These are phyloP conservation scores for Columba livia DNA, from an alignment of 2,113 vertebrate genomes.

Conservation along the genomic window DNA sequence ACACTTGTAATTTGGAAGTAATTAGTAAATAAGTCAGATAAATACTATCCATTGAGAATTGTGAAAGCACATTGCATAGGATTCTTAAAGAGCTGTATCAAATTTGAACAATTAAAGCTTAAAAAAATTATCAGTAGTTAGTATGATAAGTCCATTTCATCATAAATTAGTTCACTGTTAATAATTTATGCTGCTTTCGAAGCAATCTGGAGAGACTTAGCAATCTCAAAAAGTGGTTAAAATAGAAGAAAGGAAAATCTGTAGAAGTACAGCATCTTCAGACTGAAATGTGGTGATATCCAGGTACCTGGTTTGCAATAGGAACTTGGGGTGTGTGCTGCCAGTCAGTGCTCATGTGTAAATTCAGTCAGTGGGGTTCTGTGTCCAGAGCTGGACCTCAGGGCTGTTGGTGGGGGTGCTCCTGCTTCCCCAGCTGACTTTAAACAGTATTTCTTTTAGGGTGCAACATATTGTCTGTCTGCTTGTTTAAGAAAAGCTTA, in stretches of 20 bases:
- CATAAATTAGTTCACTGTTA: background rate
- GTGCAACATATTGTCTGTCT: background rate
- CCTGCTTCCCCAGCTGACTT: background rate
- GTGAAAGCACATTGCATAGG: background rate
- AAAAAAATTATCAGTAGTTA: constrained; percentile 30
- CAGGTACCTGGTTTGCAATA: background rate
- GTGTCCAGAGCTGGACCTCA: background rate
- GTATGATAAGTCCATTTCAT: constrained; percentile 27
- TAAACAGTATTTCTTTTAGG: background rate
- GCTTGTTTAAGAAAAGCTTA: background rate
- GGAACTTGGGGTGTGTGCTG: rapidly evolving
- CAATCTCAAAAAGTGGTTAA: constrained; percentile 4
- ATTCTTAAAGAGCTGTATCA: constrained; percentile 44
- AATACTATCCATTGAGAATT: constrained; percentile 50
- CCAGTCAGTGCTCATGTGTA: background rate
- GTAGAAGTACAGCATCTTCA: background rate
- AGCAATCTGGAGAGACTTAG: constrained; percentile 11
- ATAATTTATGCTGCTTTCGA: background rate
- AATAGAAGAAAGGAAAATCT: background rate
- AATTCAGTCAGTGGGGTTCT: background rate
- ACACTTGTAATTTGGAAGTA: constrained; percentile 42
- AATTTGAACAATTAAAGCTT: constrained; percentile 58
- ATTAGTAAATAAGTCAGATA: constrained; percentile 67
- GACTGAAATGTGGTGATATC: background rate
- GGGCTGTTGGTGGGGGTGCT: background rate